Evolutionary conservation across 2,797 vertebrate genomes (phyloP).

Genomic region (Hozukius guyotensis): DNA sequence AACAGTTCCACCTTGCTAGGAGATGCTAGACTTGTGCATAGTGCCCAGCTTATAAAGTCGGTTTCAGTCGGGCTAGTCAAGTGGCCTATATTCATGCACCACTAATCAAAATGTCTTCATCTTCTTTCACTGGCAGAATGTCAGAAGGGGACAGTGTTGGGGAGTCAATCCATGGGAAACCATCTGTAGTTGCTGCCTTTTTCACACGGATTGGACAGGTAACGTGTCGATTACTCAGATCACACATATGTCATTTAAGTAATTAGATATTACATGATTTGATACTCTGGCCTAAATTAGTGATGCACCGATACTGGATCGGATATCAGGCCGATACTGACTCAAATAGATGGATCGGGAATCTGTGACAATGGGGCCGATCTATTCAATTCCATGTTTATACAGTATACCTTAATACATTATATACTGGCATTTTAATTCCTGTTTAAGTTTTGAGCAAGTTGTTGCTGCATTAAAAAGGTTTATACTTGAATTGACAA

Average conservation of each 20-base stretch:
- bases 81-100: neutral
- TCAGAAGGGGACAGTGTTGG: constrained; percentile 98
- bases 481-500: no score
- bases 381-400: no score
- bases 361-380: no score
- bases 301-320: neutral
- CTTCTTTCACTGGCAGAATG: constrained; percentile 86
- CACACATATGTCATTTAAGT: neutral
- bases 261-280: neutral
- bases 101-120: constrained; percentile 35
- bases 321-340: neutral
- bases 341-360: no score
- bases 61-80: neutral
- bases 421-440: no score
- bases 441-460: no score
- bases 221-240: neutral
- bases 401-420: no score
- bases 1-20: neutral
- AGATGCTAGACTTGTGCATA: neutral
- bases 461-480: no score
- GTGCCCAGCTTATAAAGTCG: neutral
- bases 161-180: constrained; percentile 96
- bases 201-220: constrained; percentile 97
- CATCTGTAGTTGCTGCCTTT: constrained; percentile 91
- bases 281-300: neutral